Base-by-base conservation (phyloP, 1,140 invertebrate species). In the Drosophila novamexicana region DNA sequence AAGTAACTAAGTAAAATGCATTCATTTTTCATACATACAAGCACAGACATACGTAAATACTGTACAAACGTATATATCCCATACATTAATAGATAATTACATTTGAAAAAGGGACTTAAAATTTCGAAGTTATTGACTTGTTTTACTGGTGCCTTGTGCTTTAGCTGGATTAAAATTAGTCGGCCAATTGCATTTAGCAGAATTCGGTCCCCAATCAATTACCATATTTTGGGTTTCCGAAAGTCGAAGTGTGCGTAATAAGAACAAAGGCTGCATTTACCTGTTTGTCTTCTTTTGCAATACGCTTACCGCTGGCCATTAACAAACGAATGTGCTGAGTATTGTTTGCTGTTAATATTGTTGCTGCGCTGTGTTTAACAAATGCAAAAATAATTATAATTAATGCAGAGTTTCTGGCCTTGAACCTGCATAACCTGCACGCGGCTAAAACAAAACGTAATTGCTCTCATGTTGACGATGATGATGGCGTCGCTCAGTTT, bases 311-410 rank as follows among this genome's bases (percentile, higher is more conserved):
- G 66, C 82, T 86, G 79, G 70, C 79, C 70, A 79, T 82, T 84
- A 86, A 73, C 83, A 76, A 58, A 59, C 77, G 50, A 74, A 59
- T 56, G 64, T 72, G 77, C 78, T 75, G 66, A 44, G 53, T 49
- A 49, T 63, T 74, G 57, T 74, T 61, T 61, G 45, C 65, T 56
- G 29, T 59, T 49, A 57, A 18, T 69, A 45, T 65, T 65, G 42
- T 18, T 56, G 63, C 37, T 70, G 75, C 37, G 49, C 59, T 70
- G 68, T 81, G 79, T 61, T 88, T 77, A 86, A 88, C 83, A 86
- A 86, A 86, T 86, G 82, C 82, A 86, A 86, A 86, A 86, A 86
- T 86, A 86, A 86, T 86, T 86, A 86, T 86, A 86, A 86, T 86
- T 86, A 86, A 86, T 86, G 82, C 82, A 86, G 83, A 86, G 83